Base-by-base conservation (phyloP, 2,113 vertebrate genomes). In the Rhodinocichla rosea region DNA sequence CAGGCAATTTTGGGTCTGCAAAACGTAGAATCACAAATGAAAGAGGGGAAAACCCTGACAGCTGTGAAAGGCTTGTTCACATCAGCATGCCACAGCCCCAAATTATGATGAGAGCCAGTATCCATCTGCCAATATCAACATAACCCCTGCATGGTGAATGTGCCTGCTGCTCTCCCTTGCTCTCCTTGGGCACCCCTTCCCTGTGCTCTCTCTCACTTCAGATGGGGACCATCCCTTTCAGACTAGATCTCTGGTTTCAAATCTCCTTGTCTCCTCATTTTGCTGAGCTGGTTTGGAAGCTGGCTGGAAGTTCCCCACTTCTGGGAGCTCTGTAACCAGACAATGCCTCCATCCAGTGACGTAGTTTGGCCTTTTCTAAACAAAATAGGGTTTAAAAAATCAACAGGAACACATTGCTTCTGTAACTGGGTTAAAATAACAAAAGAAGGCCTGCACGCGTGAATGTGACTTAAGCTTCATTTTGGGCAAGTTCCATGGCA, bases 381-480 rank as follows among this genome's bases (percentile, higher is more conserved):
- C 60, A 89, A 94, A 94, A 79, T 7, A 79, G 56, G 22, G 10
- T 60, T 94, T 92, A 84, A 91, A 53, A 85, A 95, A 74, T 92
- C 80, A 71, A 87, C 83, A 94, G 92, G 89, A 94, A 94, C 76
- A 70, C 15, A 1, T 19, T 55, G 65, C 73, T 95, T 35, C 1
- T 0, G 63, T 83, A 96, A 87, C 83, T 94, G 60, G 92, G 83
- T 94, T 95, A 95, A 87, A 84, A 92, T 84, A 96, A 94, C 89
- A 92, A 89, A 92, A 87, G 83, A 21, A 64, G n/a, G 22, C 32
- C 74, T 1, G 6, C 60, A 49, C 3, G 1, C 1, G 7, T 57
- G 80, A 82, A 49, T 83, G 33, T 76, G 77, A 89, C 89, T 84
- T 82, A 10, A 94, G 27, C 40, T 64, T 87, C 77, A 68, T 91